A percentile compares a stretch with the other conserved stretches of the same genome.
phyloP scores from a whole-genome alignment of 2,113 vertebrate species.

The Nymphicus hollandicus region DNA sequence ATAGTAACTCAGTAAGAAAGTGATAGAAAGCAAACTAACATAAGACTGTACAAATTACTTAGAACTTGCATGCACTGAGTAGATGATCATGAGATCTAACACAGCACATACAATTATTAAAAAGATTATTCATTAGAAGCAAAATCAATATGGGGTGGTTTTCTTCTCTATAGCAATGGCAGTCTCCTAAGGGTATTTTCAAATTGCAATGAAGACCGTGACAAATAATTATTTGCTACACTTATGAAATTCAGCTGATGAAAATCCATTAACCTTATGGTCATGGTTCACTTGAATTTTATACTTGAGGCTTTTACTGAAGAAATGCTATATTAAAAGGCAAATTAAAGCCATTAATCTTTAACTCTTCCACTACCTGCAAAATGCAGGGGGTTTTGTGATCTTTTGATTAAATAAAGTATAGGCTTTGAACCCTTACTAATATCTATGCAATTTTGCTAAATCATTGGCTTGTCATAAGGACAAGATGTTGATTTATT shows the following conservation, averaged over 20 bases:
- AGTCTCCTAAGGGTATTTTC: constrained; percentile 63
- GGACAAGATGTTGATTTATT: not conserved
- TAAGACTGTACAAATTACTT: not conserved
- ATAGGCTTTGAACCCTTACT: constrained; percentile 44
- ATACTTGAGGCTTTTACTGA: constrained; percentile 72
- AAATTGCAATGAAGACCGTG: constrained; percentile 59
- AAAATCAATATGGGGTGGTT: constrained; percentile 61
- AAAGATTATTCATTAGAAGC: constrained; percentile 57
- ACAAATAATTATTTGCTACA: constrained; percentile 78
- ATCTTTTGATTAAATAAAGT: constrained; percentile 58
- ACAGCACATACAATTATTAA: constrained; percentile 33
- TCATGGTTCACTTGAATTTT: constrained; percentile 75
- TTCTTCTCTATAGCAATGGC: constrained; percentile 31
- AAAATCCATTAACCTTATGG: constrained; percentile 79
- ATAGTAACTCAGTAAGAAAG: not conserved
- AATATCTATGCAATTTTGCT: constrained; percentile 5
- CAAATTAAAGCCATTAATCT: constrained; percentile 80
- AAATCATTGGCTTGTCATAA: not conserved
- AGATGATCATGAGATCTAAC: not conserved
- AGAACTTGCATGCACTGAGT: not conserved
- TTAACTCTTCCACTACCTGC: constrained; percentile 72
- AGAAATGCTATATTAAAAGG: constrained; percentile 75
- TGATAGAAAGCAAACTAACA: not conserved
- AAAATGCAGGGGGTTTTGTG: constrained; percentile 30
- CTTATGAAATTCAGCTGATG: constrained; percentile 77